Conservation (phyloP, 2,888 invertebrate genomes). For the Lasioglossum villosulum region DNA sequence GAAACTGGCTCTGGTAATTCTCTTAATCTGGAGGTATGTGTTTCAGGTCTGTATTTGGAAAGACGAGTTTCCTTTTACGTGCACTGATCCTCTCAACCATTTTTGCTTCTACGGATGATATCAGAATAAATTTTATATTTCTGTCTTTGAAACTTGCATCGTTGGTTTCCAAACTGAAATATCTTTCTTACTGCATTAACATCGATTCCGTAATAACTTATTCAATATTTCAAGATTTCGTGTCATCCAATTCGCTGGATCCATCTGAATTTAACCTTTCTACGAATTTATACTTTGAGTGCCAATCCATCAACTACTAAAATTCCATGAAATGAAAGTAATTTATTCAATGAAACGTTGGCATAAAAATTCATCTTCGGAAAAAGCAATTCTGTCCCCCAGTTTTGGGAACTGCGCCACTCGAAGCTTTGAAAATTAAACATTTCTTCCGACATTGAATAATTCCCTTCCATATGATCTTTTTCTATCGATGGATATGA, state of each 20-base stretch:
- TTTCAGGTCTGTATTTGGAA: not conserved
- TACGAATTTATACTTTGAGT: not conserved
- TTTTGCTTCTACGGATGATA: not conserved
- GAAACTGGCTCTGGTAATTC: not conserved
- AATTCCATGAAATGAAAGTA: not conserved
- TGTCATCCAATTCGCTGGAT: not conserved
- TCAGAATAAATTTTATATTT: not conserved
- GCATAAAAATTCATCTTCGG: not conserved
- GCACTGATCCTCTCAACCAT: not conserved
- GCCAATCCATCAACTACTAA: not conserved
- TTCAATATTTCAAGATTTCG: not conserved
- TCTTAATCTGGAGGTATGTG: not conserved
- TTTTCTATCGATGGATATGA: too few relatives aligned
- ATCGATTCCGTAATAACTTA: not conserved
- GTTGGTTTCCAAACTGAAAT: not conserved
- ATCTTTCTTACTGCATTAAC: not conserved
- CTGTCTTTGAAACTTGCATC: not conserved
- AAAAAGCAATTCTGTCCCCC: not conserved
- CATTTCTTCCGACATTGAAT: too few relatives aligned
- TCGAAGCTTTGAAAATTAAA: not conserved
- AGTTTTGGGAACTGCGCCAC: not conserved
- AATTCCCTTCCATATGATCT: too few relatives aligned
- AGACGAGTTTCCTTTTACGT: not conserved
- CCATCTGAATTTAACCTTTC: not conserved
- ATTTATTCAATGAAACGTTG: not conserved